Evolutionary conservation across 1,140 invertebrate genomes (phyloP).

Genomic region (Bombus terrestris): DNA sequence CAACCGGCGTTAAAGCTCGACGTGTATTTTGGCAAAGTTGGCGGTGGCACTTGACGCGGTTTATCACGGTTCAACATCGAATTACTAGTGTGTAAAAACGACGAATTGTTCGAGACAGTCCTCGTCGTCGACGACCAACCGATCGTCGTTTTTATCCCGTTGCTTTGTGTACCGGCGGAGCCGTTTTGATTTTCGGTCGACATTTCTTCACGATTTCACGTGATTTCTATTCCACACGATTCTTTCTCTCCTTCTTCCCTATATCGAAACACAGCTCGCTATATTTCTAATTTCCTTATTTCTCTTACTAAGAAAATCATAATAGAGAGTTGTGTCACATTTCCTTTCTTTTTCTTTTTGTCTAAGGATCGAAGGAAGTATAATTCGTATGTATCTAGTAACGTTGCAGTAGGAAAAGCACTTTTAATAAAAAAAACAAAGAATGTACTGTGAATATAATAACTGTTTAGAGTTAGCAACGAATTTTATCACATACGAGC

Average conservation of each 20-base stretch:
- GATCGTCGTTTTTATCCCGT: conserved; percentile 76
- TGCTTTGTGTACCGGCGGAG: conserved; percentile 73
- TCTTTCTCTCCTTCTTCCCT: background rate
- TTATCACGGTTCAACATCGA: conserved; percentile 77
- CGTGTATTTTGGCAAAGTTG: conserved; percentile 87
- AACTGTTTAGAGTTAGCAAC: background rate
- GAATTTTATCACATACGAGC: background rate
- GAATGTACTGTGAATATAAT: background rate
- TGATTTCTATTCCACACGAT: conserved; percentile 7
- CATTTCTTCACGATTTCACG: conserved; percentile 59
- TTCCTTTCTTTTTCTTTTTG: background rate
- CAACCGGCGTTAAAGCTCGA: conserved; percentile 84
- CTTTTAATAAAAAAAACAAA: background rate
- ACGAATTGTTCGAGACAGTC: conserved; percentile 75
- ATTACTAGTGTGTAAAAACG: conserved; percentile 82
- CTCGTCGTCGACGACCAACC: conserved; percentile 48
- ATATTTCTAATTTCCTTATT: background rate
- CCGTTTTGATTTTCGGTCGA: conserved; percentile 80
- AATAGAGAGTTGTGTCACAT: background rate
- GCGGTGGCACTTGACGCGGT: conserved; percentile 84
- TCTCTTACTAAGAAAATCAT: conserved; percentile 15
- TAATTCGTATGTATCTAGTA: background rate
- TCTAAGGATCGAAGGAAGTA: background rate
- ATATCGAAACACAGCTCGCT: background rate
- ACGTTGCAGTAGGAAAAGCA: no score